A percentile compares a stretch with the other conserved stretches of the same genome.
These are phyloP conservation scores for Ennomos fuscantarius DNA, from an alignment of 2,888 invertebrate genomes.

Conservation along the genomic window DNA sequence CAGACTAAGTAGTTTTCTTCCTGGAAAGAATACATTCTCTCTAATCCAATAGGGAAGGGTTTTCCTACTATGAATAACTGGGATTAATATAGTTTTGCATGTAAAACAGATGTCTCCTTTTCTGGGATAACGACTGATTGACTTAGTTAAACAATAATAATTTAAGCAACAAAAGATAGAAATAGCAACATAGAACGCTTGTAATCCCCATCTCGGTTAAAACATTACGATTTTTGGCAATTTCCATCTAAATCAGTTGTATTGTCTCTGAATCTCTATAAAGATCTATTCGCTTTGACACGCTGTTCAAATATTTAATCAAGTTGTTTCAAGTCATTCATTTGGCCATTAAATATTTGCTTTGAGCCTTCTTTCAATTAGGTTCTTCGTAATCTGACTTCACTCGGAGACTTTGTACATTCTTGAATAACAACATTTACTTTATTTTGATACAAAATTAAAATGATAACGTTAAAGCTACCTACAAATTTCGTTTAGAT, in stretches of 20 bases:
- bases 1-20: too few species aligned
- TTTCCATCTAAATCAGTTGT: constrained; percentile 17
- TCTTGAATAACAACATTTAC: constrained; percentile 7
- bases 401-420: constrained; percentile 4
- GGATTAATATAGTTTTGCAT: constrained; percentile 7
- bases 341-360: constrained; percentile 38
- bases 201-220: constrained; percentile 53
- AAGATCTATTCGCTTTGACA: constrained; percentile 25
- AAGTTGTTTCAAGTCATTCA: constrained; percentile 22
- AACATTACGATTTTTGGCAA: constrained; percentile 40
- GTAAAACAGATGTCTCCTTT: constrained; percentile 19
- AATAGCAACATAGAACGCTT: constrained; percentile 48
- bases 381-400: constrained; percentile 9
- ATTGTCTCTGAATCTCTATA: constrained; percentile 19
- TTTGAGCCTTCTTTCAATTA: constrained; percentile 33
- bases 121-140: constrained; percentile 8
- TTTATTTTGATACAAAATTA: neutral
- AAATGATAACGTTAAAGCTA: too few species aligned
- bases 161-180: constrained; percentile 51
- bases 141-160: constrained; percentile 35
- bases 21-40: too few species aligned
- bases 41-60: neutral
- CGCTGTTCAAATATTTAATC: constrained; percentile 25
- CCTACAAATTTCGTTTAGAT: too few species aligned
- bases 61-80: neutral